Percentiles rank a stretch among this genome's conserved stretches.
These are phyloP conservation scores for Sepioteuthis lessoniana DNA, from an alignment of 2,888 invertebrate species.

Conservation along the genomic window DNA sequence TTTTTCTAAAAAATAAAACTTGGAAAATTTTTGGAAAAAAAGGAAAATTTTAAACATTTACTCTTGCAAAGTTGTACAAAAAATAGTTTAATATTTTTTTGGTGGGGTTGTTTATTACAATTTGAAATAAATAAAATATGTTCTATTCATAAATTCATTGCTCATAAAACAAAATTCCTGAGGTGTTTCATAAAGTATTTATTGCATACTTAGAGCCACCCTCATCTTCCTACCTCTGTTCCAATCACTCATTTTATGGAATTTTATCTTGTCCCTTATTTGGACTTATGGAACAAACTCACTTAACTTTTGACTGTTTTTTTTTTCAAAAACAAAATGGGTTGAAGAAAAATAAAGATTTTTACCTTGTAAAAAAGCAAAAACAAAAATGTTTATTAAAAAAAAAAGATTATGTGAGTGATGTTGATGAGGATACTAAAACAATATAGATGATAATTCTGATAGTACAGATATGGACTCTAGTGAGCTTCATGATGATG, in stretches of 20 bases:
- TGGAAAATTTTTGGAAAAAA: no score
- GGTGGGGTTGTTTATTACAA: no score
- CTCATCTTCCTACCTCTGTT: neutral
- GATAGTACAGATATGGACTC: neutral
- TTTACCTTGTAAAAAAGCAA: neutral
- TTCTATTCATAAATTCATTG: constrained; percentile 9
- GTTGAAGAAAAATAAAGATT: neutral
- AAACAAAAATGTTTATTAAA: neutral
- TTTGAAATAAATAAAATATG: neutral
- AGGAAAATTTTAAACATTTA: no score
- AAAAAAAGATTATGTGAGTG: neutral
- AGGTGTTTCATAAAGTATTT: neutral
- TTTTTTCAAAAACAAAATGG: neutral
- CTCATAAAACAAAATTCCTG: neutral
- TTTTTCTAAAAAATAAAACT: no score
- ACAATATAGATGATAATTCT: neutral
- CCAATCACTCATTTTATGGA: neutral
- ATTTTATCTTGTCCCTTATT: constrained; percentile 40
- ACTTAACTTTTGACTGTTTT: neutral
- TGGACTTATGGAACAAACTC: neutral
- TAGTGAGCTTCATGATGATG: no score
- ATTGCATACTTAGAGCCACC: neutral
- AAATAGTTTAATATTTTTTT: no score
- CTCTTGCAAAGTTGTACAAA: no score
- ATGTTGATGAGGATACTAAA: neutral